Conservation (phyloP, 2,113 vertebrate genomes). For the Indicator indicator region DNA sequence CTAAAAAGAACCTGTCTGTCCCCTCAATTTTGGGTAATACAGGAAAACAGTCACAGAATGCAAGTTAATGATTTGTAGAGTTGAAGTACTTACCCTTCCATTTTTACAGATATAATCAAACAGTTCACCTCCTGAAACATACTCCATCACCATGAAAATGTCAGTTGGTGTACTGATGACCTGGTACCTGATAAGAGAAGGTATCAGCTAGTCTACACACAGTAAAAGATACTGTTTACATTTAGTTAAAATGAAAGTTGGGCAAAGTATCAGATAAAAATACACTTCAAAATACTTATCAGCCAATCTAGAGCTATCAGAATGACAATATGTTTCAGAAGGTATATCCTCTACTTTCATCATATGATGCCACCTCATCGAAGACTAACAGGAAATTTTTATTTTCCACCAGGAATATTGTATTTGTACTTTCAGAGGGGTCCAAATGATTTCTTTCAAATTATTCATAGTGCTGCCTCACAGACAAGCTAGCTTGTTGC, state of each 20-base stretch:
- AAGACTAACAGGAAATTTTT: neutral
- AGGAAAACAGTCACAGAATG: neutral
- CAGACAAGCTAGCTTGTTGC: neutral
- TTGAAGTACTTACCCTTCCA: slow-evolving; percentile 87
- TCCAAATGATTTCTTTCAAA: neutral
- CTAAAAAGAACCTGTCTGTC: neutral
- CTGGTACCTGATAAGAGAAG: slow-evolving; percentile 87
- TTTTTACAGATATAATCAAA: slow-evolving; percentile 99
- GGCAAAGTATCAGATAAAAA: neutral
- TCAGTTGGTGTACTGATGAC: slow-evolving; percentile 99
- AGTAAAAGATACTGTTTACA: neutral
- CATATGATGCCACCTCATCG: neutral
- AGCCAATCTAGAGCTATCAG: neutral
- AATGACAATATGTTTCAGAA: neutral
- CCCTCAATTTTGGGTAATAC: neutral
- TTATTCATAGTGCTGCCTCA: neutral
- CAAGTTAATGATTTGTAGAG: neutral
- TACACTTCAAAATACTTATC: neutral
- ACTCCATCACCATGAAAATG: slow-evolving; percentile 99
- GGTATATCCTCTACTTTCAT: neutral
- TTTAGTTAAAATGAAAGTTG: neutral
- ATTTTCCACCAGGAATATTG: neutral
- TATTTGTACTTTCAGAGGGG: neutral
- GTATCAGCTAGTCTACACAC: slow-evolving; percentile 47
- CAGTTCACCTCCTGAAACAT: slow-evolving; percentile 97